Evolutionary conservation across 2,797 vertebrate genomes (phyloP).

Genomic region (Amblyraja radiata): DNA sequence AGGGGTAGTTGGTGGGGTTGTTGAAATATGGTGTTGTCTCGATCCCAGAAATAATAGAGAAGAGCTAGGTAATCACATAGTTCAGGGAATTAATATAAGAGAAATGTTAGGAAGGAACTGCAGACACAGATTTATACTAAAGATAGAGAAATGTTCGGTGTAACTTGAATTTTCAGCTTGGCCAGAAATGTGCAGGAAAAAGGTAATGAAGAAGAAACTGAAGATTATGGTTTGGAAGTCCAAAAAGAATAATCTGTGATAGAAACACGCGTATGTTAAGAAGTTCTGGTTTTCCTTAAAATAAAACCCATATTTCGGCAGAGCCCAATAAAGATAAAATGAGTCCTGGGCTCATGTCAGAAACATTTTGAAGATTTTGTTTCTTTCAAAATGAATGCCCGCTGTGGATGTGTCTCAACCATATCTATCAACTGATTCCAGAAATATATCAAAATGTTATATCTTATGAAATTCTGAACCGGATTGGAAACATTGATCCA

Average conservation of each 20-base stretch:
- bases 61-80: background rate
- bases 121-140: too few species aligned
- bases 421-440: background rate
- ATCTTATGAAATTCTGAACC: background rate
- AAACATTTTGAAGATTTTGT: background rate
- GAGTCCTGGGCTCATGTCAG: background rate
- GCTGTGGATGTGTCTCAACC: background rate
- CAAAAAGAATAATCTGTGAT: background rate
- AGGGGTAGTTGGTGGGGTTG: too few species aligned
- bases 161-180: background rate
- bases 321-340: background rate
- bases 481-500: background rate
- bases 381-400: background rate
- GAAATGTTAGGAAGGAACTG: background rate
- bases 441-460: background rate
- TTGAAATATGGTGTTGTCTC: background rate
- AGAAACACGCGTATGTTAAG: background rate
- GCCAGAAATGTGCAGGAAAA: background rate
- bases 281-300: background rate
- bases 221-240: background rate
- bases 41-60: background rate
- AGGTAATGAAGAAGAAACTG: background rate
- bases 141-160: background rate
- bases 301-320: background rate
- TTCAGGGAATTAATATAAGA: background rate